phyloP scores from a whole-genome alignment of 2,797 vertebrate species.

The Cossypha niveicapilla region DNA sequence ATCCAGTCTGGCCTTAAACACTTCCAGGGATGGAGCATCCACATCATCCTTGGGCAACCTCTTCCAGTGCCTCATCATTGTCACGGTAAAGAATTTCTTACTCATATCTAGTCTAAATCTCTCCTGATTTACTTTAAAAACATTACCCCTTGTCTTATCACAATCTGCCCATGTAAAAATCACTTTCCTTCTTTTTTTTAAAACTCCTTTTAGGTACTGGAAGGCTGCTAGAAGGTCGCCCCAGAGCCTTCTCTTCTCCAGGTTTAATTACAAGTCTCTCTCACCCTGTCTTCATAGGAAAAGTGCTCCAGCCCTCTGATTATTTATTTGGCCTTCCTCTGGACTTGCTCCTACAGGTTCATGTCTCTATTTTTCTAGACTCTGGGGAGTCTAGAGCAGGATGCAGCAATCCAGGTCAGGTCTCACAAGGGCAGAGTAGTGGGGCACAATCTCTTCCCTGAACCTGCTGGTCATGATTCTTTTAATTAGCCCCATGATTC shows the following conservation, averaged over 20 bases:
- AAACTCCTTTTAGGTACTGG: background rate
- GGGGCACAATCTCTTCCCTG: background rate
- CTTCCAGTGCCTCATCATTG: background rate
- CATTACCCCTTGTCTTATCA: background rate
- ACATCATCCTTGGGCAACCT: too few species aligned
- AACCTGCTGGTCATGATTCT: background rate
- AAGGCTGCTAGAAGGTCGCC: background rate
- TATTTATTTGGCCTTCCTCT: background rate
- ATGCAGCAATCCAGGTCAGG: too few species aligned
- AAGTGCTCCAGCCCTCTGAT: background rate
- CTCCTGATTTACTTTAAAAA: background rate
- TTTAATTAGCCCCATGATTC: background rate
- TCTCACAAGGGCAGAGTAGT: fast-evolving
- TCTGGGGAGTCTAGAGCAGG: background rate
- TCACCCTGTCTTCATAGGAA: background rate
- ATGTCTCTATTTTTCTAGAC: background rate
- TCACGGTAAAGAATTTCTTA: background rate
- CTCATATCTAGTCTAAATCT: background rate
- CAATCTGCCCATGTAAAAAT: background rate
- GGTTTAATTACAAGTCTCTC: background rate
- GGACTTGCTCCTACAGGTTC: background rate
- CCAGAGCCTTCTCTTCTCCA: background rate
- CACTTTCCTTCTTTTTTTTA: background rate
- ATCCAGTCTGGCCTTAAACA: background rate
- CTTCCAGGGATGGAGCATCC: too few species aligned